Base-by-base conservation (phyloP, 2,113 vertebrate genomes). In the Carlito syrichta region DNA sequence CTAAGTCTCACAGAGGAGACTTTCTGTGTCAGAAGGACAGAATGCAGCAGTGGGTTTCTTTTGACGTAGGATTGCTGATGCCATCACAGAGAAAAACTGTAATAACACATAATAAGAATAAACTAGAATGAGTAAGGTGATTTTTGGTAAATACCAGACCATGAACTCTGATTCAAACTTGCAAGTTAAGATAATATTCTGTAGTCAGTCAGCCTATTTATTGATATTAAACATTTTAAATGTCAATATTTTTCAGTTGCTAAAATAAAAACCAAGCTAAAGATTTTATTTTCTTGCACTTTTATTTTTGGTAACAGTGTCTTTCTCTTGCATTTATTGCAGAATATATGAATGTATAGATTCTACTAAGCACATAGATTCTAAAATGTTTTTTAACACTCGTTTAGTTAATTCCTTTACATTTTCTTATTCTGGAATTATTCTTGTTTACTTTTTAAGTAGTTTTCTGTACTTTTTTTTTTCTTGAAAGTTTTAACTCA, bases 121-220 rank as follows among this genome's bases (percentile, higher is more conserved):
- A 71, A 38, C 22, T 35, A 50, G 40, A 87, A 56, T 76, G 79
- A 94, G 35, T 82, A 91, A 95, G 60, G 90, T 98, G 89, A 93
- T 89, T 58, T 90, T 82, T 81, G 38, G 74, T 95, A 97, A 98
- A 98, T 84, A 88, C 43, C 85, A 97, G 82, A 52, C 54, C 73
- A 76, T 88, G 40, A 95, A 83, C 54, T 86, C 20, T 35, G 17
- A 94, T 48, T 81, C 25, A 83, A 32, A 32, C 23, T 73, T 35
- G 17, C 38, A 62, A 87, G 3, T n/a, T 68, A 84, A 69, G 19
- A 77, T 89, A 69, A 71, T 30, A 85, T 40, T 23, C 40, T 68
- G 0, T 56, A 63, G 54, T 62, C 23, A 92, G 10, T 43, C 74
- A 86, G 5, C 14, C 45, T 84, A 19, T 68, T 91, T 94, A 38